A percentile compares a stretch with the other conserved stretches of the same genome.
These are phyloP conservation scores for Falco rusticolus DNA, from an alignment of 2,797 vertebrate species.

Conservation along the genomic window DNA sequence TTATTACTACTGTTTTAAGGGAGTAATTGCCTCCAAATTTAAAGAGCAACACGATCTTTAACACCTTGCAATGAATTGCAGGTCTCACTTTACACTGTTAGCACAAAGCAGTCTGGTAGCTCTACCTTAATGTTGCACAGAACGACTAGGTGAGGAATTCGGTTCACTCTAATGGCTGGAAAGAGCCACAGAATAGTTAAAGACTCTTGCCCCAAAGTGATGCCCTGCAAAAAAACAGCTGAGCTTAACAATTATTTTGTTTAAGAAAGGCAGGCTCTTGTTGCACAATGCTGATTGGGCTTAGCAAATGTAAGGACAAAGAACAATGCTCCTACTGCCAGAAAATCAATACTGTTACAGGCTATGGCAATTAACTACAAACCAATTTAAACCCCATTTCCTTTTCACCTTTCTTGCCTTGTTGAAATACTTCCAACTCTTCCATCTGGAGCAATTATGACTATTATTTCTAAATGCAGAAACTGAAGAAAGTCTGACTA, in stretches of 20 bases:
- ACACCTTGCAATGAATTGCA: background rate
- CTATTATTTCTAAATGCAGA: background rate
- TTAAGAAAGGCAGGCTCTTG: background rate
- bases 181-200: background rate
- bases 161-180: background rate
- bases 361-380: slow-evolving; percentile 57
- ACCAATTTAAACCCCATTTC: slow-evolving; percentile 56
- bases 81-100: background rate
- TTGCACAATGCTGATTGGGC: background rate
- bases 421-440: slow-evolving; percentile 30
- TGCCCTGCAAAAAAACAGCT: background rate
- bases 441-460: slow-evolving; percentile 23
- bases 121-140: background rate
- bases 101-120: background rate
- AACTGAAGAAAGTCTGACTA: background rate
- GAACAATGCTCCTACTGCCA: slow-evolving; percentile 29
- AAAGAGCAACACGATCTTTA: background rate
- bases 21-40: background rate
- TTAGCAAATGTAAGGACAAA: slow-evolving; percentile 17
- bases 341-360: slow-evolving; percentile 59
- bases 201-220: background rate
- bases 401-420: background rate
- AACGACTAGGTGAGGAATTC: background rate
- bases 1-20: background rate
- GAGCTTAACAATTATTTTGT: background rate